Conservation (phyloP, 2,888 invertebrate genomes). For the Torymus texanus region DNA sequence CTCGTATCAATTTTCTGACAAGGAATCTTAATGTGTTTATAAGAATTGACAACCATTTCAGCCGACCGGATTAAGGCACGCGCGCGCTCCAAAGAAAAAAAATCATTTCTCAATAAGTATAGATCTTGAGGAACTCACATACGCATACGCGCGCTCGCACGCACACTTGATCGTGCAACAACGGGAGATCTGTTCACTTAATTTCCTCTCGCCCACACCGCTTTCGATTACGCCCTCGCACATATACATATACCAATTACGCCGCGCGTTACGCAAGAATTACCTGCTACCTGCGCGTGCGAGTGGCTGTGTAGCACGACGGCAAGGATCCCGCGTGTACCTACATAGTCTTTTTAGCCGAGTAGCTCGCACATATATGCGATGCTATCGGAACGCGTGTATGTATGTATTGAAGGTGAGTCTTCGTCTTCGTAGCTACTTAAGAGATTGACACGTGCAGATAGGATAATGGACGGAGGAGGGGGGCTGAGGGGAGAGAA, state of each 20-base stretch:
- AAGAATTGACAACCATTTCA: constrained; percentile 50
- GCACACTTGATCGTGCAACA: no score
- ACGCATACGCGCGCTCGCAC: no score
- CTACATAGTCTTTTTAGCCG: no score
- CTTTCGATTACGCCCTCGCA: neutral
- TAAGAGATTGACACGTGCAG: constrained; percentile 74
- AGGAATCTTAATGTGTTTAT: constrained; percentile 53
- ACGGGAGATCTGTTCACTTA: neutral
- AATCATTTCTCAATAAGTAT: neutral
- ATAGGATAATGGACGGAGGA: constrained; percentile 72
- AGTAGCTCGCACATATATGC: no score
- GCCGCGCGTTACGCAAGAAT: neutral
- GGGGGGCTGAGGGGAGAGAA: neutral
- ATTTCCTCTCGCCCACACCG: constrained; percentile 17
- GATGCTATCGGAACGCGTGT: constrained; percentile 27
- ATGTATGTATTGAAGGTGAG: constrained; percentile 28
- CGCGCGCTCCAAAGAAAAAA: constrained; percentile 9
- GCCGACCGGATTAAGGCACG: constrained; percentile 10
- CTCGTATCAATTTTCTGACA: constrained; percentile 44
- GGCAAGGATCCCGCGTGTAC: no score
- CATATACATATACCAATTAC: neutral
- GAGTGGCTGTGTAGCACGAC: no score
- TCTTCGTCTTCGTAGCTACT: constrained; percentile 67
- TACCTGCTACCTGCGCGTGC: neutral
- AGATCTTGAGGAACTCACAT: no score